A percentile compares a stretch with the other conserved stretches of the same genome.
These are phyloP conservation scores for Mormyrus lacerda DNA, from an alignment of 2,113 vertebrate species.

Conservation along the genomic window DNA sequence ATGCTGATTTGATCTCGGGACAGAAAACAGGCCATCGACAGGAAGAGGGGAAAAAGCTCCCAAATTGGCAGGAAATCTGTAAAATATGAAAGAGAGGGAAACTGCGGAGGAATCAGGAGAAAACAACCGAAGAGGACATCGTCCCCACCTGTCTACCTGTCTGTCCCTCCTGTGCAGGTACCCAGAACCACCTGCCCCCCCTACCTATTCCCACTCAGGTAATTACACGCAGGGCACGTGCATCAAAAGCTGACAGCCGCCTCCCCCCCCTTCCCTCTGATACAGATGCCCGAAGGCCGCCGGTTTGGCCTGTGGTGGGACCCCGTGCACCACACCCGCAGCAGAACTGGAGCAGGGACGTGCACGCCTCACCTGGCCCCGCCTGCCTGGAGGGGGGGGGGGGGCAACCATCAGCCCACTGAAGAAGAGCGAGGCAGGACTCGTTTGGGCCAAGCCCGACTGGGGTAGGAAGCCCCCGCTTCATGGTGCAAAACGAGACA, in stretches of 20 bases:
- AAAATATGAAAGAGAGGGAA: background rate
- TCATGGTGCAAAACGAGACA: background rate
- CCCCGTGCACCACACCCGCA: constrained; percentile 34
- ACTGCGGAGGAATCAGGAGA: background rate
- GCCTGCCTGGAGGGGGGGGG: background rate
- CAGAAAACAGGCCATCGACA: background rate
- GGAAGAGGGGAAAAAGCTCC: background rate
- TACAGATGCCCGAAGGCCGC: constrained; percentile 27
- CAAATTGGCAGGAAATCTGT: background rate
- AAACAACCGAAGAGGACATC: background rate
- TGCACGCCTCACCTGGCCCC: background rate
- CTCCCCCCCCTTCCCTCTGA: background rate
- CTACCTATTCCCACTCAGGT: constrained; percentile 31
- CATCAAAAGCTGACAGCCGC: constrained; percentile 6
- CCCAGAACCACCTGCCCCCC: background rate
- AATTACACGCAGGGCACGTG: constrained; percentile 46
- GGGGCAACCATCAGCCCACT: background rate
- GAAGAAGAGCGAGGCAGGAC: background rate
- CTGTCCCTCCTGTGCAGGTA: background rate
- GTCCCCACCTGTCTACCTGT: background rate
- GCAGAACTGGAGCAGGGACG: constrained; percentile 24
- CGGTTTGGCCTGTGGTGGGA: constrained; percentile 39
- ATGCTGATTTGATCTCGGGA: background rate
- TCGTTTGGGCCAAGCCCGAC: background rate
- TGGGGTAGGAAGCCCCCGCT: background rate